These are phyloP conservation scores for Hippolais icterina DNA, from an alignment of 2,113 vertebrate genomes.

Conservation along the genomic window DNA sequence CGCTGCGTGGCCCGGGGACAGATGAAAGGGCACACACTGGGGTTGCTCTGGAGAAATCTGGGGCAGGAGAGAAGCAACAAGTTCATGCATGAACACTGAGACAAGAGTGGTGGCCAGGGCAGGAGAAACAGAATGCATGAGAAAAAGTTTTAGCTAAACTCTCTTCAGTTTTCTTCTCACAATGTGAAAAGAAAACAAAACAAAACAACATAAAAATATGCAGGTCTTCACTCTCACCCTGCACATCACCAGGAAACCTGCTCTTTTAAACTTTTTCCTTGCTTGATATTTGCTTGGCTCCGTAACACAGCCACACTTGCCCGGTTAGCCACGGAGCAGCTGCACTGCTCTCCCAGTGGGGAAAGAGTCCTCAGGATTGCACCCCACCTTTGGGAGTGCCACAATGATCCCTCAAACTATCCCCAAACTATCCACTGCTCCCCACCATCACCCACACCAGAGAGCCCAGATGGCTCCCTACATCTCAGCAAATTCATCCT, in stretches of 20 bases:
- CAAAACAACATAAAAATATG: background rate
- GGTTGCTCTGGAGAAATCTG: background rate
- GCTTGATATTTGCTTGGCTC: background rate
- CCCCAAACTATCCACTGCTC: background rate
- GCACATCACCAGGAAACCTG: background rate
- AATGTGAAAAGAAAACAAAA: background rate
- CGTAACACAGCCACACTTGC: background rate
- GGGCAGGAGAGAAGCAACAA: background rate
- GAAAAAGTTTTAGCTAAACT: background rate
- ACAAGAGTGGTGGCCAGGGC: background rate
- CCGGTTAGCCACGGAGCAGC: rapidly evolving
- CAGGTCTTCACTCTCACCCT: background rate
- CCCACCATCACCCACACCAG: background rate
- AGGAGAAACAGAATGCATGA: background rate
- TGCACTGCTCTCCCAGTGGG: rapidly evolving
- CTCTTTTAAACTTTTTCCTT: background rate
- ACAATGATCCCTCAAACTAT: background rate
- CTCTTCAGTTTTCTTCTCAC: background rate
- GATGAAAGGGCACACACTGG: rapidly evolving
- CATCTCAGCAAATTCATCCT: background rate
- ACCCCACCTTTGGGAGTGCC: background rate
- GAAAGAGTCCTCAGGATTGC: background rate
- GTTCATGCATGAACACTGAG: background rate
- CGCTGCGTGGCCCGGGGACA: rapidly evolving
- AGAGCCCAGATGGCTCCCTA: background rate